A percentile compares a stretch with the other conserved stretches of the same genome.
Evolutionary conservation across 2,888 invertebrate species (phyloP).

Genomic region (Blastobasis lacticolella): DNA sequence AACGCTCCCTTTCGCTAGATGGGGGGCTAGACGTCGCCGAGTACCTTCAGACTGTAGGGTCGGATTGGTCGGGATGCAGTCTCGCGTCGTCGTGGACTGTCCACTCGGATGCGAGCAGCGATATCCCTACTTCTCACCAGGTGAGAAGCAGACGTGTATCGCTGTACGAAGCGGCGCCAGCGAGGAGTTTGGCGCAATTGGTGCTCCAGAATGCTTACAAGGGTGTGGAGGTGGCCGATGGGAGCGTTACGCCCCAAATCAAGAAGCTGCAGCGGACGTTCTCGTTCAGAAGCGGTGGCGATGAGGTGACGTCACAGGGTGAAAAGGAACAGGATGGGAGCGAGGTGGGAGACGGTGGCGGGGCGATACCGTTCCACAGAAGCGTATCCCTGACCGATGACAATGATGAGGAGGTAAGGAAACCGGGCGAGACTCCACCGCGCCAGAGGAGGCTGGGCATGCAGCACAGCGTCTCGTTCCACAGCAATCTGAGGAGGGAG

Average conservation of each 20-base stretch:
- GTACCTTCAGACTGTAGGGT: conserved; percentile 44
- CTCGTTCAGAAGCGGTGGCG: conserved; percentile 39
- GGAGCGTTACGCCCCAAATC: conserved; percentile 42
- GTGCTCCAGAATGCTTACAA: conserved; percentile 50
- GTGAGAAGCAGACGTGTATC: conserved; percentile 63
- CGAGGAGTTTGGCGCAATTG: conserved; percentile 34
- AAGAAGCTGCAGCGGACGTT: conserved; percentile 48
- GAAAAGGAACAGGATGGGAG: conserved; percentile 18
- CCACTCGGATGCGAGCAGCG: conserved; percentile 33
- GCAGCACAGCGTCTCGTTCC: conserved; percentile 28
- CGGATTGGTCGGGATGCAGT: conserved; percentile 39
- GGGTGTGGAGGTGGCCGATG: conserved; percentile 34
- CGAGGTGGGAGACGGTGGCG: conserved; percentile 21
- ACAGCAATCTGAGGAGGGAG: conserved; percentile 40
- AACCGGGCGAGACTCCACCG: conserved; percentile 16
- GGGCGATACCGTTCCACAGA: conserved; percentile 27
- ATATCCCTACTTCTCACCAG: conserved; percentile 58
- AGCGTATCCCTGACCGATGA: conserved; percentile 24
- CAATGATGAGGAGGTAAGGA: conserved; percentile 13
- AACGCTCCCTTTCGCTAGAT: conserved; percentile 55
- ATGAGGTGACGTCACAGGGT: conserved; percentile 30
- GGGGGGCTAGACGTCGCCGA: conserved; percentile 53
- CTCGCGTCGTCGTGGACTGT: conserved; percentile 47
- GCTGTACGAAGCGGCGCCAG: conserved; percentile 31
- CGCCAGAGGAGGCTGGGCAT: conserved; percentile 38